phyloP scores from a whole-genome alignment of 2,797 vertebrate species.

The Podargus strigoides region DNA sequence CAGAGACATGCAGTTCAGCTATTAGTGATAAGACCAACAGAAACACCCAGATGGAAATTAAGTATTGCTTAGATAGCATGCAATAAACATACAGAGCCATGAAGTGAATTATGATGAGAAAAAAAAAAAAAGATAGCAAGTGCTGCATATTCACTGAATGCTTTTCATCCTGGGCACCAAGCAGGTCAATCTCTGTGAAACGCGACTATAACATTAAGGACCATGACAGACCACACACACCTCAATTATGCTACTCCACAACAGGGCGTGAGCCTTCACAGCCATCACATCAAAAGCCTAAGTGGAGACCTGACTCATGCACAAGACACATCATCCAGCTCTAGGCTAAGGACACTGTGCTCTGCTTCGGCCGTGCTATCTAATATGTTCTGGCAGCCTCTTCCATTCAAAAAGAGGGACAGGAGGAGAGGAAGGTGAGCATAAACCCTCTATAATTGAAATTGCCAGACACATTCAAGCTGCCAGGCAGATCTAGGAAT shows the following conservation, averaged over 20 bases:
- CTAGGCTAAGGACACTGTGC: neutral
- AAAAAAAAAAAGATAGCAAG: neutral
- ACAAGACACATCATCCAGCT: neutral
- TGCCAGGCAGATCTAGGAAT: neutral
- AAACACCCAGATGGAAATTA: neutral
- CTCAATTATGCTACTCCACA: neutral
- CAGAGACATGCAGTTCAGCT: neutral
- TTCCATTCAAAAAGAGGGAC: neutral
- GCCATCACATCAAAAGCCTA: neutral
- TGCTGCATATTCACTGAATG: neutral
- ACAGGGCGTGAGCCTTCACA: rapidly evolving
- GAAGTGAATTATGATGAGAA: rapidly evolving
- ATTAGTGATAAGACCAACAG: neutral
- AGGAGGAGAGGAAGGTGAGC: neutral
- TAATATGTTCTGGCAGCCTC: neutral
- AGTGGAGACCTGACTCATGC: neutral
- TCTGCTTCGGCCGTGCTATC: neutral
- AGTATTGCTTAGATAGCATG: neutral
- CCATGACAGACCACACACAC: rapidly evolving
- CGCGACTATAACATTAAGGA: neutral
- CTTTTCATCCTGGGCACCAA: neutral
- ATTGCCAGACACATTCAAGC: neutral
- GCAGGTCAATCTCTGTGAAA: neutral
- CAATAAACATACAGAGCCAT: neutral
- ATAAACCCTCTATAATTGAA: neutral